These are phyloP conservation scores for Sparus aurata DNA, from an alignment of 2,797 vertebrate genomes.

Conservation along the genomic window DNA sequence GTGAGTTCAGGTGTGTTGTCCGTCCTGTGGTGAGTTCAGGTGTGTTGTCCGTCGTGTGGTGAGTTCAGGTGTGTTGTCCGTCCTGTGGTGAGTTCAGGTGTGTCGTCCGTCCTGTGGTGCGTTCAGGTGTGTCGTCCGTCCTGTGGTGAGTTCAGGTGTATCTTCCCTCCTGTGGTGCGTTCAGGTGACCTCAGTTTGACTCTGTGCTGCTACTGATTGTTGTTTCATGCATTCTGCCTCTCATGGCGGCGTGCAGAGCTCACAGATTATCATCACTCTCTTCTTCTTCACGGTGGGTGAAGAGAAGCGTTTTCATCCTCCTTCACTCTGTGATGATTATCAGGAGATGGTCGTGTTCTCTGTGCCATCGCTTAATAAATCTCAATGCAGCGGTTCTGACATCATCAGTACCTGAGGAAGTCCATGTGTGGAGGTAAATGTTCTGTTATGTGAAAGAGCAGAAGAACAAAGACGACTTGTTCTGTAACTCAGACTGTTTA, in stretches of 20 bases:
- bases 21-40: too few relatives aligned
- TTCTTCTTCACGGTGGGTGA: background rate
- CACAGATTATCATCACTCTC: background rate
- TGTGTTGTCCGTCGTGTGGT: too few relatives aligned
- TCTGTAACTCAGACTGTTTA: too few relatives aligned
- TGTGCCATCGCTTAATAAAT: background rate
- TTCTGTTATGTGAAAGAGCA: too few relatives aligned
- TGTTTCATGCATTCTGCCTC: constrained; percentile 39
- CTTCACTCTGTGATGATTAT: background rate
- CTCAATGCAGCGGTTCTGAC: background rate
- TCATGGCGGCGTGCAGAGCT: constrained; percentile 5
- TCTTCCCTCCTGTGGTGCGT: background rate
- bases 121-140: background rate
- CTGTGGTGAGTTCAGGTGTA: constrained; percentile 15
- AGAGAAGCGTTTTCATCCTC: background rate
- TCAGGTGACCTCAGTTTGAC: constrained; percentile 1
- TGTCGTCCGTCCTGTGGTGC: too few relatives aligned
- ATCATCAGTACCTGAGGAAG: background rate
- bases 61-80: background rate
- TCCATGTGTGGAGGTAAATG: too few relatives aligned
- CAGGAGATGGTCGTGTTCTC: background rate
- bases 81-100: background rate
- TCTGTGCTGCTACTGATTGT: background rate
- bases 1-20: too few relatives aligned
- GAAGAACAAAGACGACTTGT: too few relatives aligned